Percentiles rank a stretch among this genome's conserved stretches.
Evolutionary conservation across 2,888 invertebrate genomes (phyloP).

Genomic region (Leuctra nigra): DNA sequence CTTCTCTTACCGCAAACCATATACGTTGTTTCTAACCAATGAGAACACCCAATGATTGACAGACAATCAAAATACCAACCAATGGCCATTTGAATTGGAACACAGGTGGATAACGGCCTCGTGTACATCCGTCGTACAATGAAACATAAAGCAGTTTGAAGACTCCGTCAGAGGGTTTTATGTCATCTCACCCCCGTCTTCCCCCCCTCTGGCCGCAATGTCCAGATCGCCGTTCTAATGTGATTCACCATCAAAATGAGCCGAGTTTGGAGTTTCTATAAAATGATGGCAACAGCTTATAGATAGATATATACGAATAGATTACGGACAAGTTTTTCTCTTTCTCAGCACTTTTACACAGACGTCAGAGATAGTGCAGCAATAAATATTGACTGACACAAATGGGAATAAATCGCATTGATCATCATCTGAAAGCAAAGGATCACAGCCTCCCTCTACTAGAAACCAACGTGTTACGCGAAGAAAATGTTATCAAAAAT

Average conservation of each 20-base stretch:
- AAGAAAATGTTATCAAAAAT: too few relatives aligned
- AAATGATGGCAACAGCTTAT: constrained; percentile 28
- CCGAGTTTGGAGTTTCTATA: constrained; percentile 17
- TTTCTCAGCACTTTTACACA: constrained; percentile 28
- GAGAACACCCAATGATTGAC: constrained; percentile 27
- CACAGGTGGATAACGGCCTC: too few relatives aligned
- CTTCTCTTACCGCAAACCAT: constrained; percentile 18
- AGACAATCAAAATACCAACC: constrained; percentile 24
- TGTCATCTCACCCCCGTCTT: not conserved
- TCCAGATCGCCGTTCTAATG: not conserved
- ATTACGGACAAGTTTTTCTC: constrained; percentile 25
- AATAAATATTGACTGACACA: constrained; percentile 30
- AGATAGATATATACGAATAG: constrained; percentile 25
- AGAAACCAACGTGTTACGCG: too few relatives aligned
- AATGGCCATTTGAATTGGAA: constrained; percentile 24
- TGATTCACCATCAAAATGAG: not conserved
- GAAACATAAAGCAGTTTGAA: too few relatives aligned
- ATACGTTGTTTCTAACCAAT: constrained; percentile 27
- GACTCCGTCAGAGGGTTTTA: too few relatives aligned
- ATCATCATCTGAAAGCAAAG: constrained; percentile 19
- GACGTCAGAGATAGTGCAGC: constrained; percentile 26
- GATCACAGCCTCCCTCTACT: not conserved
- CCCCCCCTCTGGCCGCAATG: not conserved
- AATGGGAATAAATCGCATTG: constrained; percentile 27
- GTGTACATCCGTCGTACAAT: too few relatives aligned